Percentiles rank a stretch among this genome's conserved stretches.
These are phyloP conservation scores for Eumerus sabulonum DNA, from an alignment of 2,888 invertebrate genomes.

Conservation along the genomic window DNA sequence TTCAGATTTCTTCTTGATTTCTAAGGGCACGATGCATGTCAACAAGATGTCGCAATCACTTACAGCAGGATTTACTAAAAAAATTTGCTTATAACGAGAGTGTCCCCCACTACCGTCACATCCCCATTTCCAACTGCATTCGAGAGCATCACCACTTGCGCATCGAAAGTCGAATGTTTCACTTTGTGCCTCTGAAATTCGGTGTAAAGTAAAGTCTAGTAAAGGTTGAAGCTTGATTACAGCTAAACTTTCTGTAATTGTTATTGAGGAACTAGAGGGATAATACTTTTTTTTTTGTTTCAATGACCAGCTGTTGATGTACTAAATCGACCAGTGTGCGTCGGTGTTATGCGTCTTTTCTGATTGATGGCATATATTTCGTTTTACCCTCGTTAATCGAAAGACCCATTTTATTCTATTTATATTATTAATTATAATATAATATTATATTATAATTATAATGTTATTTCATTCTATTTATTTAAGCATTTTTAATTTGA, in stretches of 20 bases:
- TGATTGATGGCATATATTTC: no score
- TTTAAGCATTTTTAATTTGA: no score
- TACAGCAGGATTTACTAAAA: conserved; percentile 8
- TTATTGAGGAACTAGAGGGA: no score
- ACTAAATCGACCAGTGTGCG: no score
- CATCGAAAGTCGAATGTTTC: not conserved
- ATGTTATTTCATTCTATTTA: no score
- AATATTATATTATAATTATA: no score
- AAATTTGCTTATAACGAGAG: conserved; percentile 11
- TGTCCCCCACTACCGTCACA: conserved; percentile 18
- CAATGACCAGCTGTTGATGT: no score
- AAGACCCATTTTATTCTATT: no score
- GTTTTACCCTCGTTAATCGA: no score
- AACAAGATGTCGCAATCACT: conserved; percentile 10
- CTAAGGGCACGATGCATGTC: conserved; percentile 22
- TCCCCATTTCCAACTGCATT: conserved; percentile 9
- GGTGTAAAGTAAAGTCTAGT: not conserved
- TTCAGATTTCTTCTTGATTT: conserved; percentile 18
- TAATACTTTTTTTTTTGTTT: no score
- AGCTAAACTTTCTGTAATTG: not conserved
- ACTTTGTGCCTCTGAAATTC: not conserved
- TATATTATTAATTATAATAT: no score
- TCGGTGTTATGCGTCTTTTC: no score
- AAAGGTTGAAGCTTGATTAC: conserved; percentile 17
- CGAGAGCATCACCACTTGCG: conserved; percentile 1